Base-by-base conservation (phyloP, 2,797 vertebrate genomes). In the Sibirionetta formosa region DNA sequence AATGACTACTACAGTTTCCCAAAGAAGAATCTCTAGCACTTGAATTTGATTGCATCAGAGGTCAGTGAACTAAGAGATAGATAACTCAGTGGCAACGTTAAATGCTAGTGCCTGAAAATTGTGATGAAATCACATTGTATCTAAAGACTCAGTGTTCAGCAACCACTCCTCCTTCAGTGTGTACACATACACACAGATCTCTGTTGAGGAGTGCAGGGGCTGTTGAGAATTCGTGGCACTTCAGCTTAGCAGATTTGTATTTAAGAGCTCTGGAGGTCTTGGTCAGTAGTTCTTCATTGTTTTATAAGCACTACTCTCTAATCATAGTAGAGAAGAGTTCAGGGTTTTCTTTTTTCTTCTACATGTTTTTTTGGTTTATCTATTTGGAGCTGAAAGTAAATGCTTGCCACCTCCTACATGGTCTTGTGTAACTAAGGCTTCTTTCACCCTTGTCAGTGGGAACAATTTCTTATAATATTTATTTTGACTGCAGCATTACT, bases 1-100 rank as follows among this genome's bases (percentile, higher is more conserved):
- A 79, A 76, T 22, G 4, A 72, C 48, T 90, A 58, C 61, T 79
- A 85, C 22, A 29, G 10, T 90, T 92, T 84, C 42, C 77, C 36
- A n/a, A 14, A 57, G 35, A 85, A 60, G 19, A 69, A 50, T 60
- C 68, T 88, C 33, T 36, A 69, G 27, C 12, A 27, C 31, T 6
- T 87, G 54, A 26, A 70, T 40, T 50, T 56, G 58, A n/a, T 65
- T 92, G 42, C 22, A 4, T 73, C 36, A 42, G 5, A 42, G 29
- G 44, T 57, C 69, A 42, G 26, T 42, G 20, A 81, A 60, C 56
- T 88, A 36, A 54, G 81, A 85, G 64, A 36, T 24, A 6, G 53
- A 26, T 76, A 44, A 56, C 8, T 66, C 18, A 20, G 31, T 0
- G 0, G 27, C n/a, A 79, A 56, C 18, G n/a, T 3, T 68, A 72